These are phyloP conservation scores for Daubentonia madagascariensis DNA, from an alignment of 2,113 vertebrate species.

Conservation along the genomic window DNA sequence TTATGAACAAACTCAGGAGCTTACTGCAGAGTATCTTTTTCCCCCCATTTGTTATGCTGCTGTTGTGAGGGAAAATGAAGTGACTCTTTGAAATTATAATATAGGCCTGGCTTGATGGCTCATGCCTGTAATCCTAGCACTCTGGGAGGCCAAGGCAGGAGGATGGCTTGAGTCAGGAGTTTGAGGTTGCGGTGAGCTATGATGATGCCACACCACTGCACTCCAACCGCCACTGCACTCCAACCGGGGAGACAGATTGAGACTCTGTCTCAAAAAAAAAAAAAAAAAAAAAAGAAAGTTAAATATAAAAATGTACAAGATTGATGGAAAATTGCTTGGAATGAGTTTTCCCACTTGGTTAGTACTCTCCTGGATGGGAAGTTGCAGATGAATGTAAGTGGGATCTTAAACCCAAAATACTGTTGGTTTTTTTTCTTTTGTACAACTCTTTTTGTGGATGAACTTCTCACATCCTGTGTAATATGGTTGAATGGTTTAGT, in stretches of 20 bases:
- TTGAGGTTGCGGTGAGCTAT: too few relatives aligned
- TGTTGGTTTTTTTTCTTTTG: not conserved
- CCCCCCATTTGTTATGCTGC: not conserved
- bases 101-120: too few relatives aligned
- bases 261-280: too few relatives aligned
- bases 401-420: not conserved
- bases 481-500: not conserved
- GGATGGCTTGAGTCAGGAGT: too few relatives aligned
- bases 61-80: not conserved
- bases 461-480: not conserved
- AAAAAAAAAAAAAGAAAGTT: too few relatives aligned
- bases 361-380: not conserved
- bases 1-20: not conserved
- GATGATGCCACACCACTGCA: too few relatives aligned
- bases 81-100: not conserved
- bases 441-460: not conserved
- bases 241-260: too few relatives aligned
- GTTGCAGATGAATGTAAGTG: not conserved
- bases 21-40: not conserved
- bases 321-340: not conserved
- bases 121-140: too few relatives aligned
- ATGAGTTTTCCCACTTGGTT: not conserved
- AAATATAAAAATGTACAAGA: not conserved
- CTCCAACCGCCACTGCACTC: too few relatives aligned
- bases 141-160: too few relatives aligned